Conservation (phyloP, 1,140 invertebrate species). For the Eumaeus atala region DNA sequence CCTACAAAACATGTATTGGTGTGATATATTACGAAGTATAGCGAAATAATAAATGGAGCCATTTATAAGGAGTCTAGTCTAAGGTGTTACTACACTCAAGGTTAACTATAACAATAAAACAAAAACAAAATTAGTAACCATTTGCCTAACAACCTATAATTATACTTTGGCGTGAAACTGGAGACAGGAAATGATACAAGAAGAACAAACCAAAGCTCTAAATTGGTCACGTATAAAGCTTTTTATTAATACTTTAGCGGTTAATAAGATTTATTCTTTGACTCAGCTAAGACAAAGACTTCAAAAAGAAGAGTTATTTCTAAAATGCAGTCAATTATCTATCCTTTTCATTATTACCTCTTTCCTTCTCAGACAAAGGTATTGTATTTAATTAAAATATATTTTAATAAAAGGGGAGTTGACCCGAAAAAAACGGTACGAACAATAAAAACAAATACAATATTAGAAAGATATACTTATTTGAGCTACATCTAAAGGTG, state of each 20-base stretch:
- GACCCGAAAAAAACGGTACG: slow-evolving; percentile 15
- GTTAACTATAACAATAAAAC: neutral
- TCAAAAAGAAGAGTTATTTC: slow-evolving; percentile 20
- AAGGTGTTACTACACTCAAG: slow-evolving; percentile 5
- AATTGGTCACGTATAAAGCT: slow-evolving; percentile 67
- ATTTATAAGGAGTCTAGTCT: slow-evolving; percentile 1
- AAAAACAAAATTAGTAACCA: neutral
- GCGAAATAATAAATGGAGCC: neutral
- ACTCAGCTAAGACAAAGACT: slow-evolving; percentile 39
- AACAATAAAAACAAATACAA: slow-evolving; percentile 42
- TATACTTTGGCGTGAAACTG: slow-evolving; percentile 44
- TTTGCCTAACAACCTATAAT: slow-evolving; percentile 28
- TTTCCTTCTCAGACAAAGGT: slow-evolving; percentile 8
- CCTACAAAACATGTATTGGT: neutral
- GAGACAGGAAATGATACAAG: slow-evolving; percentile 60
- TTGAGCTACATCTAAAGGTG: slow-evolving; percentile 56
- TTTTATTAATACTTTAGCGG: slow-evolving; percentile 57
- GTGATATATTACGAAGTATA: slow-evolving; percentile 10
- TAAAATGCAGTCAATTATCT: too few species aligned
- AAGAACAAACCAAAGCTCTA: slow-evolving; percentile 63
- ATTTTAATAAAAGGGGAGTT: neutral
- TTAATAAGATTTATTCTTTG: slow-evolving; percentile 39
- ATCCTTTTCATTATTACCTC: neutral
- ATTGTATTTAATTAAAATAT: slow-evolving; percentile 11
- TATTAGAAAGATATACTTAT: slow-evolving; percentile 48